phyloP scores from a whole-genome alignment of 1,140 invertebrate species.

The Augochlora pura region DNA sequence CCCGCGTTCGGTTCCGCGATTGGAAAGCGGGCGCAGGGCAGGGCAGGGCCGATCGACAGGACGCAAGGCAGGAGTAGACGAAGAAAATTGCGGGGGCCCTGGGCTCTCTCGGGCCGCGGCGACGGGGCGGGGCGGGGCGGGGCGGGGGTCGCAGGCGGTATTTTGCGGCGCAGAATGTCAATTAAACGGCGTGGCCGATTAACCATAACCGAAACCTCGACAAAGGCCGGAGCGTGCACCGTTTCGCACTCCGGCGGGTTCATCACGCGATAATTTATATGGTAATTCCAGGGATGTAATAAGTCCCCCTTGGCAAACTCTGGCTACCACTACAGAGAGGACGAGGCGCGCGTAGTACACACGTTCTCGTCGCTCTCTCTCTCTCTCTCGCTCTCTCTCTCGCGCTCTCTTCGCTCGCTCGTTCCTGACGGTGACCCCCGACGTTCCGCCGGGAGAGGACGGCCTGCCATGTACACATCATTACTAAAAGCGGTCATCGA shows the following conservation, averaged over 20 bases:
- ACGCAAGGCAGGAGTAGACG: conserved; percentile 22
- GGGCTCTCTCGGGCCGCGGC: no score
- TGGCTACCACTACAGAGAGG: conserved; percentile 66
- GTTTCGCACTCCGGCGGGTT: conserved; percentile 68
- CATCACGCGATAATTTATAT: conserved; percentile 76
- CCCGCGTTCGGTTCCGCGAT: not conserved
- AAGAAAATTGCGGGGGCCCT: conserved; percentile 56
- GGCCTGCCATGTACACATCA: conserved; percentile 67
- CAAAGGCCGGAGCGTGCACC: conserved; percentile 67
- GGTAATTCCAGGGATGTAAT: conserved; percentile 75
- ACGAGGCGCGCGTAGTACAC: conserved; percentile 62
- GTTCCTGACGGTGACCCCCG: conserved; percentile 55
- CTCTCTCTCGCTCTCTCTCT: no score
- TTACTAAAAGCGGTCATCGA: conserved; percentile 70
- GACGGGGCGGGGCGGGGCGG: conserved; percentile 34
- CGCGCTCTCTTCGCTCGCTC: no score
- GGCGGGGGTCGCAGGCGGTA: conserved; percentile 50
- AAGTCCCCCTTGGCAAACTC: conserved; percentile 73
- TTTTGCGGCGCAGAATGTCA: conserved; percentile 65
- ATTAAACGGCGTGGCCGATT: conserved; percentile 70
- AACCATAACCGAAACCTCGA: conserved; percentile 73
- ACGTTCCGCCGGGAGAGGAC: conserved; percentile 56
- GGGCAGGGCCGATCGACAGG: not conserved
- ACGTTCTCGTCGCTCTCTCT: no score
- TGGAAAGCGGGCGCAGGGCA: not conserved